phyloP scores from a whole-genome alignment of 2,888 invertebrate species.

The Lochmaea capreae region DNA sequence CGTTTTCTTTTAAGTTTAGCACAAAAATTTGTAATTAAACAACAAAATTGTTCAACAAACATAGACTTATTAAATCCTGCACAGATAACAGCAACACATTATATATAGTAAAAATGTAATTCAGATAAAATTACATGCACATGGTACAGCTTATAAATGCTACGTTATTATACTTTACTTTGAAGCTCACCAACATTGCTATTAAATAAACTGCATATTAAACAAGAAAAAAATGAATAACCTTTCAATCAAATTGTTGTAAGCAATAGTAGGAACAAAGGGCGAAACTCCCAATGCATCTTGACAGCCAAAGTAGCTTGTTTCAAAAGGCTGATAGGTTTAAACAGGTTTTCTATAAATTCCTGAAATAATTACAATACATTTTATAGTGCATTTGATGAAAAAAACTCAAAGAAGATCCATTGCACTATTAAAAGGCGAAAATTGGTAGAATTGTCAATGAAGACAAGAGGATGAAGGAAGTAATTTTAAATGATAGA shows the following conservation, averaged over 20 bases:
- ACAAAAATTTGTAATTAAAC: slow-evolving; percentile 34
- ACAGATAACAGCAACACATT: slow-evolving; percentile 57
- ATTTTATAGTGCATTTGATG: too few species aligned
- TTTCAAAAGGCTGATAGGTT: too few species aligned
- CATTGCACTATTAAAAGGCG: too few species aligned
- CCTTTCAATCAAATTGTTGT: background rate
- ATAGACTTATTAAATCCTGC: slow-evolving; percentile 50
- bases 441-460: too few species aligned
- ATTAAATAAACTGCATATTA: background rate
- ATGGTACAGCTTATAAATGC: slow-evolving; percentile 52
- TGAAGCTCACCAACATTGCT: slow-evolving; percentile 38
- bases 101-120: slow-evolving; percentile 52
- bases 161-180: slow-evolving; percentile 42
- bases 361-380: too few species aligned
- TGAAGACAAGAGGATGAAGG: background rate
- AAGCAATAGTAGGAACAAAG: background rate
- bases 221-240: background rate
- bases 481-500: background rate
- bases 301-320: background rate
- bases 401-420: too few species aligned
- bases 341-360: too few species aligned
- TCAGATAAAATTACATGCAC: slow-evolving; percentile 44
- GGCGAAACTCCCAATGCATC: background rate
- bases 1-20: background rate
- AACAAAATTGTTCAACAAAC: slow-evolving; percentile 51